These are phyloP conservation scores for Oceanodroma leucorhoa DNA, from an alignment of 2,797 vertebrate genomes.

Conservation along the genomic window DNA sequence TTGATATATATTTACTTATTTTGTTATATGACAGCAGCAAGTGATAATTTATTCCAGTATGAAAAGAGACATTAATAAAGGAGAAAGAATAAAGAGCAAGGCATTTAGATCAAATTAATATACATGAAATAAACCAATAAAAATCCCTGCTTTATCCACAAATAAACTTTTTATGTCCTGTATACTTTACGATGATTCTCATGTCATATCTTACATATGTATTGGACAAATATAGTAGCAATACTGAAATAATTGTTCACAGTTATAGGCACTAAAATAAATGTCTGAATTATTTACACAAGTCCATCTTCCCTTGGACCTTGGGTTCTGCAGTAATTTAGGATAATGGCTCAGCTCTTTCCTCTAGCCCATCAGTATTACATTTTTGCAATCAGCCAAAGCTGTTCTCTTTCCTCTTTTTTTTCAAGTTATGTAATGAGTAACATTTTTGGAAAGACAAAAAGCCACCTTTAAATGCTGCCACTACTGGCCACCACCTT, in stretches of 20 bases:
- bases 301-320: background rate
- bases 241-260: background rate
- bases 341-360: background rate
- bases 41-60: slow-evolving; percentile 31
- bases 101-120: slow-evolving; percentile 44
- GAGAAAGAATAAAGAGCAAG: slow-evolving; percentile 25
- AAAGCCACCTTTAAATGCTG: background rate
- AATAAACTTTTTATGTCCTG: slow-evolving; percentile 27
- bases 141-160: background rate
- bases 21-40: slow-evolving; percentile 6
- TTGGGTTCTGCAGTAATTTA: background rate
- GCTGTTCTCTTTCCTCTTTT: background rate
- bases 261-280: background rate
- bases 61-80: background rate
- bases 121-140: slow-evolving; percentile 18
- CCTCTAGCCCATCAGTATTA: background rate
- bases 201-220: background rate
- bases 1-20: slow-evolving; percentile 22
- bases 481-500: background rate
- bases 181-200: background rate
- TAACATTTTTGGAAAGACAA: background rate
- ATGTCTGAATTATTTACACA: background rate
- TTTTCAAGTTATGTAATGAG: background rate
- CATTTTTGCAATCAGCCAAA: background rate
- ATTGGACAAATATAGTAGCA: background rate